phyloP scores from a whole-genome alignment of 1,140 invertebrate species.

The Halictus rubicundus region DNA sequence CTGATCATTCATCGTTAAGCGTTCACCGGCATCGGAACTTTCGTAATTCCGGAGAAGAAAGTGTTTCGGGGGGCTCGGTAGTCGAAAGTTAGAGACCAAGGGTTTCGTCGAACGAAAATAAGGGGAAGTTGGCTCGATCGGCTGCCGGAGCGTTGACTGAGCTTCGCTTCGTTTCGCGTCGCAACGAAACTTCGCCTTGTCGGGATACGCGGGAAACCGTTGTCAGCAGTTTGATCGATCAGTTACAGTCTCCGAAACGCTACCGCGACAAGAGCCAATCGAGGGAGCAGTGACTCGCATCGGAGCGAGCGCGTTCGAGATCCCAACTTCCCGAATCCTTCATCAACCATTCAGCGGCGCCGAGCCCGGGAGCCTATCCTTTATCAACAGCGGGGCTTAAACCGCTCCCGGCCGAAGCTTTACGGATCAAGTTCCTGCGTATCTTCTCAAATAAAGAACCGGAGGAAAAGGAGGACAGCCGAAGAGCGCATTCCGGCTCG shows the following conservation, averaged over 20 bases:
- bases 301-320: neutral
- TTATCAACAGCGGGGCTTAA: neutral
- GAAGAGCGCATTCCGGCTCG: neutral
- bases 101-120: too few species aligned
- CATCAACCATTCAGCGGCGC: neutral
- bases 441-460: neutral
- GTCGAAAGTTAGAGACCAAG: too few species aligned
- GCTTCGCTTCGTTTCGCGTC: too few species aligned
- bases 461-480: neutral
- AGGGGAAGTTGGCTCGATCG: too few species aligned
- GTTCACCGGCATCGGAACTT: too few species aligned
- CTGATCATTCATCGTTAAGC: neutral
- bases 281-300: neutral
- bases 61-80: too few species aligned
- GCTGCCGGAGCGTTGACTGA: too few species aligned
- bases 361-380: neutral
- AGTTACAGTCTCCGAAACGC: slow-evolving; percentile 8
- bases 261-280: neutral
- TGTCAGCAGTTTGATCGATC: slow-evolving; percentile 1
- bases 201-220: neutral
- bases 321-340: neutral
- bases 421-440: neutral
- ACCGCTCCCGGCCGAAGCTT: too few species aligned
- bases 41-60: too few species aligned
- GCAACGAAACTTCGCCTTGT: neutral